Base-by-base conservation (phyloP, 2,797 vertebrate genomes). In the Parambassis ranga region DNA sequence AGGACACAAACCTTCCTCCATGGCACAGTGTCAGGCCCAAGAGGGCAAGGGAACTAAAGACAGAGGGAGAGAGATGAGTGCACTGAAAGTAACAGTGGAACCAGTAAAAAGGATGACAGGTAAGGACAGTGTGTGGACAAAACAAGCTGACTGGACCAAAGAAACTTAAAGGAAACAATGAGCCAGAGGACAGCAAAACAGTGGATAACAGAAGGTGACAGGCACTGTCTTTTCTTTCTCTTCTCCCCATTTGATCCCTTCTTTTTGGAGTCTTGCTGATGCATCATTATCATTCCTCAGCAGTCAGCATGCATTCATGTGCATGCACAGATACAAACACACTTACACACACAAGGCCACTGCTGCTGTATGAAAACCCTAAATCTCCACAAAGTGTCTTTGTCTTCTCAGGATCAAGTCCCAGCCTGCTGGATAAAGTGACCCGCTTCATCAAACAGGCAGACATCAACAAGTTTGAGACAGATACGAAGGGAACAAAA, bases 21-120 rank as follows among this genome's bases (percentile, higher is more conserved):
- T 79, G 83, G 74, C 75, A 73, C 67, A 6, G 60, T 60, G 58
- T 82, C 75, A 77, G 76, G 59, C 62, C 73, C 16, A 47, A 79
- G 64, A 76, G 67, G 70, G 76, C 52, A 58, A 52, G 50, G 60
- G 58, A 58, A 74, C 55, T 57, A 43, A 66, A 62, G 51, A 60
- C 33, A 9, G 37, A 44, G 64, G 31, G 50, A 60, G 47, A 26
- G 41, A 37, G 60, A 73, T 1, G 5, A 58, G 60, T 15, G 33
- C 3, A 7, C 35, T 60, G 57, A 70, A 65, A 63, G 56, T 50
- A 61, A 51, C 37, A 37, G 57, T n/a, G 31, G 48, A 31, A 43
- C n/a, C n/a, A 22, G 37, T 43, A 22, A 26, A 58, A 3, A 35
- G 18, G 24, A 52, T 63, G 60, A 67, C 37, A 67, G 50, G 55